Conservation (phyloP, 2,113 vertebrate species). For the Camarhynchus parvulus region DNA sequence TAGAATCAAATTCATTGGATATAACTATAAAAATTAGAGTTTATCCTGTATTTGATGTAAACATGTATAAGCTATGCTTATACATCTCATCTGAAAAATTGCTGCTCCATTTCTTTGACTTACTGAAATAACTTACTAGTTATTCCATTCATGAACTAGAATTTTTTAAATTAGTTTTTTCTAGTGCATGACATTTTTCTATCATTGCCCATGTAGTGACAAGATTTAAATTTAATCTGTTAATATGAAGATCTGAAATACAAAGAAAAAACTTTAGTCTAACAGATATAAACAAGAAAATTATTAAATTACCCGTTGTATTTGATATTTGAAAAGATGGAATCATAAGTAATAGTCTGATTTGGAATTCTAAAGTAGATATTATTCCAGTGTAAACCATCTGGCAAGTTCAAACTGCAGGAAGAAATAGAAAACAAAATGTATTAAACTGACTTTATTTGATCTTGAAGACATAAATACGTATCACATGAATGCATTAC, state of each 20-base stretch:
- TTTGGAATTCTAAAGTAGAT: background rate
- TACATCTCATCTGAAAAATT: background rate
- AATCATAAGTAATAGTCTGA: background rate
- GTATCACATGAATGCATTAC: background rate
- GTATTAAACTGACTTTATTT: background rate
- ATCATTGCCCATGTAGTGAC: background rate
- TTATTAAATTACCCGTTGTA: background rate
- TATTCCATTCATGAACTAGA: background rate
- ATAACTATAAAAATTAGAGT: background rate
- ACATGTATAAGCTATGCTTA: background rate
- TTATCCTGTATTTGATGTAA: background rate
- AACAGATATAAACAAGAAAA: background rate
- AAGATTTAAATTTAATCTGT: background rate
- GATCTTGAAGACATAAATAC: background rate
- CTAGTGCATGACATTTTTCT: background rate
- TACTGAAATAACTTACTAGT: background rate
- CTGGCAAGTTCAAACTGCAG: background rate
- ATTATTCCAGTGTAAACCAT: background rate
- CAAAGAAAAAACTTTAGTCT: background rate
- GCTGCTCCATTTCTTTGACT: background rate
- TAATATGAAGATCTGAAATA: background rate
- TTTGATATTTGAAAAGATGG: background rate
- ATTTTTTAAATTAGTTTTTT: background rate
- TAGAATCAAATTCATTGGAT: background rate
- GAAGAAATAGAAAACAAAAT: background rate